These are phyloP conservation scores for Ailurus styani DNA, from an alignment of 2,113 vertebrate species.

Conservation along the genomic window DNA sequence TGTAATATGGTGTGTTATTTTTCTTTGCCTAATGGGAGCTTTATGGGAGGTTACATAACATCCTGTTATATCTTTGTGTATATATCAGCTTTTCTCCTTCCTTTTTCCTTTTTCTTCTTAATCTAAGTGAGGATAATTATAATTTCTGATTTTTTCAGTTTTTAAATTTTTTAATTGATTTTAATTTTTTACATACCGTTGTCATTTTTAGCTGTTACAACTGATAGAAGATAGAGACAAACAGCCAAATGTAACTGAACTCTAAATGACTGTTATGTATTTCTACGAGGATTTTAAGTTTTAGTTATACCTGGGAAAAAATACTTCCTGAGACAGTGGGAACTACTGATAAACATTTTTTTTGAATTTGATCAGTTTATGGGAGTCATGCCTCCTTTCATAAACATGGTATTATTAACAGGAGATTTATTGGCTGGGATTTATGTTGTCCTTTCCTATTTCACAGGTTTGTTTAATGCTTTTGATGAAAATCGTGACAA, in stretches of 20 bases:
- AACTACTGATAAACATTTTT: neutral
- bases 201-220: neutral
- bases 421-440: slow-evolving; percentile 41
- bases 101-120: slow-evolving; percentile 8
- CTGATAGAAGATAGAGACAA: neutral
- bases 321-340: neutral
- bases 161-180: neutral
- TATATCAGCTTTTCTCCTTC: neutral
- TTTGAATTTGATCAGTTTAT: neutral
- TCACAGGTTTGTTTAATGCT: slow-evolving; percentile 96
- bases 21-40: neutral
- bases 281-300: neutral
- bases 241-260: neutral
- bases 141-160: neutral
- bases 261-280: neutral
- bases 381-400: neutral
- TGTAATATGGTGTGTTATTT: neutral
- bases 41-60: neutral
- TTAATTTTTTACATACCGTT: neutral
- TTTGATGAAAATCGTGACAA: slow-evolving; percentile 99
- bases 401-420: neutral
- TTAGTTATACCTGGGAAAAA: neutral
- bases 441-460: slow-evolving; percentile 67
- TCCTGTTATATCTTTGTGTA: neutral
- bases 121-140: neutral